Evolutionary conservation across 2,113 vertebrate species (phyloP).

Genomic region (Perca schrenkii): DNA sequence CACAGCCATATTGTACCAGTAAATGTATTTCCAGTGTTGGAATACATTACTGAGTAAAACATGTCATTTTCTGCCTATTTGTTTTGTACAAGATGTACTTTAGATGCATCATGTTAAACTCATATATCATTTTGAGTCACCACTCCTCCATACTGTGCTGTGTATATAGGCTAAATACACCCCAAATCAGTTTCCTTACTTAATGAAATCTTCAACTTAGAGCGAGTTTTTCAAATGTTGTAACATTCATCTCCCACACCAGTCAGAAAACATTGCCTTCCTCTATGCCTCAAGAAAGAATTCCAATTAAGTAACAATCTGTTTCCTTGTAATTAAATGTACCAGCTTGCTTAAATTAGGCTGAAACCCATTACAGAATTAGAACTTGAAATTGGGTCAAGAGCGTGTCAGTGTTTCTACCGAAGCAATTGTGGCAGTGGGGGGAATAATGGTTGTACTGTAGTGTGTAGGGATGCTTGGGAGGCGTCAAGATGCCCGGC

Average conservation of each 20-base stretch:
- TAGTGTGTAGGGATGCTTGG: conserved; percentile 16
- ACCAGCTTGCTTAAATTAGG: conserved; percentile 79
- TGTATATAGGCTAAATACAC: not conserved
- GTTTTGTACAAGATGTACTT: too few relatives aligned
- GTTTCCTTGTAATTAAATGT: conserved; percentile 84
- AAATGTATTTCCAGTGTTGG: too few relatives aligned
- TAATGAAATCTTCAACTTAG: conserved; percentile 38
- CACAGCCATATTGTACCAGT: too few relatives aligned
- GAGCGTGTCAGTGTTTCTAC: conserved; percentile 56
- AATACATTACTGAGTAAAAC: too few relatives aligned
- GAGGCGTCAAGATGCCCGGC: conserved; percentile 63
- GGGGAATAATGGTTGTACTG: conserved; percentile 38
- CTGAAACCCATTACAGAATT: conserved; percentile 75
- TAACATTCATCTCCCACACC: conserved; percentile 38
- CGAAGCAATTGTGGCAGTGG: conserved; percentile 38
- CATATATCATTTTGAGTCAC: too few relatives aligned
- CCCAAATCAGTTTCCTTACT: conserved; percentile 1
- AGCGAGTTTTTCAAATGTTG: conserved; percentile 35
- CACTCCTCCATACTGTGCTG: too few relatives aligned
- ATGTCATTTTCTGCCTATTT: too few relatives aligned
- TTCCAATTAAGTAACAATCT: conserved; percentile 86
- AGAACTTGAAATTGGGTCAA: conserved; percentile 77
- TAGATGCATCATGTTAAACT: too few relatives aligned
- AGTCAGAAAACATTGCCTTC: conserved; percentile 62
- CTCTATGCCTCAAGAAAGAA: conserved; percentile 74